These are phyloP conservation scores for Copidosoma floridanum DNA, from an alignment of 1,140 invertebrate species.

Conservation along the genomic window DNA sequence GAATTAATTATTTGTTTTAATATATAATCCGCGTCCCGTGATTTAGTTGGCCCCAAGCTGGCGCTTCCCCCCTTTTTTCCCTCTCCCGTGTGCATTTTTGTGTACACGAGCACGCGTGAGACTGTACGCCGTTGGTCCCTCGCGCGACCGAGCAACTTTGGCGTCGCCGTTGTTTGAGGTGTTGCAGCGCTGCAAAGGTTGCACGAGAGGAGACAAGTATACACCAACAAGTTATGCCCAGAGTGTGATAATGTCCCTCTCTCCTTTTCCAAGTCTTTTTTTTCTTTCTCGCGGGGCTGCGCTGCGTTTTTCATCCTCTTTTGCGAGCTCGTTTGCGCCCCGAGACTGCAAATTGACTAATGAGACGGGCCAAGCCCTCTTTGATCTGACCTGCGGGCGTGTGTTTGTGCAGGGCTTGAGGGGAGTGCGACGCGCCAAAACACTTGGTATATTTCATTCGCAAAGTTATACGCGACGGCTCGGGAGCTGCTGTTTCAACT, in stretches of 20 bases:
- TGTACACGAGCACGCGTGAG: neutral
- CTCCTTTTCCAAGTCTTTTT: neutral
- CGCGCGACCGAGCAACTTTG: no score
- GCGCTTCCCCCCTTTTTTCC: constrained; percentile 29
- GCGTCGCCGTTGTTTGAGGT: no score
- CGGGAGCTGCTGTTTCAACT: no score
- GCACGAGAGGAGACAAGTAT: no score
- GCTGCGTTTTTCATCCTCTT: neutral
- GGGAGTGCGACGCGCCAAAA: constrained; percentile 1
- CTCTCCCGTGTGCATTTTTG: neutral
- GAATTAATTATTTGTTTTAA: constrained; percentile 59
- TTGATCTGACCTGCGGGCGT: neutral
- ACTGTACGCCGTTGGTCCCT: no score
- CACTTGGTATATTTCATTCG: constrained; percentile 25
- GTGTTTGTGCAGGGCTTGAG: neutral
- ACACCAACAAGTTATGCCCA: no score
- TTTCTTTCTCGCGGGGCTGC: neutral
- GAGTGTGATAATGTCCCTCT: no score
- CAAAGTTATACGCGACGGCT: constrained; percentile 17
- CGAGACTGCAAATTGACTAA: constrained; percentile 20
- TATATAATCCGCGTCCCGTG: constrained; percentile 55
- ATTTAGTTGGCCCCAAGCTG: constrained; percentile 49
- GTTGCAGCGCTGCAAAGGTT: no score
- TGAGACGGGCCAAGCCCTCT: constrained; percentile 15
- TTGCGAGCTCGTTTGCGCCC: neutral